Evolutionary conservation across 2,888 invertebrate genomes (phyloP).

Genomic region (Plebejus melissa): DNA sequence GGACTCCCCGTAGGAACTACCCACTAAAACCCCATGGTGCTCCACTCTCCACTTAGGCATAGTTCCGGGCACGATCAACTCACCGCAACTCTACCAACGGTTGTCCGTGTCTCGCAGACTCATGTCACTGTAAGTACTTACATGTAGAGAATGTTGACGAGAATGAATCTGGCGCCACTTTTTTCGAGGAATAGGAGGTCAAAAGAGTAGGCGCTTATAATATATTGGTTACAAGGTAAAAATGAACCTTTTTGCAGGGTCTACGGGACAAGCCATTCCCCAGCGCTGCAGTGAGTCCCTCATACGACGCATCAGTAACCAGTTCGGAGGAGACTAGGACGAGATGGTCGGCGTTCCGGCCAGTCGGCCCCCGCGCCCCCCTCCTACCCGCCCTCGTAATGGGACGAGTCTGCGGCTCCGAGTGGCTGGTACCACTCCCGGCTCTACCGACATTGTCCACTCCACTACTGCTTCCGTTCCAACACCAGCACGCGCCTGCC

Average conservation of each 20-base stretch:
- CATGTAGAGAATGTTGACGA: no score
- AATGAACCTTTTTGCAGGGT: constrained; percentile 43
- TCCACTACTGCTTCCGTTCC: constrained; percentile 63
- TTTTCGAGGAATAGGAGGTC: no score
- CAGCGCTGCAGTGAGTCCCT: constrained; percentile 40
- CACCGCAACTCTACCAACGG: no score
- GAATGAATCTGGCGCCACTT: no score
- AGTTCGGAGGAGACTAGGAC: constrained; percentile 60
- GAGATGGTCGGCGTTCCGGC: constrained; percentile 72
- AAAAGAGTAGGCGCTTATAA: no score
- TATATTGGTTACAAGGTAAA: no score
- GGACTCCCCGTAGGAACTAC: no score
- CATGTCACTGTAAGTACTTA: no score
- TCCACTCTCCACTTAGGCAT: no score
- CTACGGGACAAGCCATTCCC: constrained; percentile 56
- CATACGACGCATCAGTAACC: constrained; percentile 59
- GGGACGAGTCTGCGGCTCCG: constrained; percentile 74
- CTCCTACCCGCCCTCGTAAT: constrained; percentile 68
- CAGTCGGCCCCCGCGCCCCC: constrained; percentile 70
- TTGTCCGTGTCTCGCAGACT: no score
- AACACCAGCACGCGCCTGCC: constrained; percentile 57
- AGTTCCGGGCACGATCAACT: no score
- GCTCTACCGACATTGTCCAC: constrained; percentile 62
- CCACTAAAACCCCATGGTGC: no score
- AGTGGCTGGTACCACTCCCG: constrained; percentile 72